Conservation (phyloP, 2,113 vertebrate species). For the Glaucidium brasilianum region DNA sequence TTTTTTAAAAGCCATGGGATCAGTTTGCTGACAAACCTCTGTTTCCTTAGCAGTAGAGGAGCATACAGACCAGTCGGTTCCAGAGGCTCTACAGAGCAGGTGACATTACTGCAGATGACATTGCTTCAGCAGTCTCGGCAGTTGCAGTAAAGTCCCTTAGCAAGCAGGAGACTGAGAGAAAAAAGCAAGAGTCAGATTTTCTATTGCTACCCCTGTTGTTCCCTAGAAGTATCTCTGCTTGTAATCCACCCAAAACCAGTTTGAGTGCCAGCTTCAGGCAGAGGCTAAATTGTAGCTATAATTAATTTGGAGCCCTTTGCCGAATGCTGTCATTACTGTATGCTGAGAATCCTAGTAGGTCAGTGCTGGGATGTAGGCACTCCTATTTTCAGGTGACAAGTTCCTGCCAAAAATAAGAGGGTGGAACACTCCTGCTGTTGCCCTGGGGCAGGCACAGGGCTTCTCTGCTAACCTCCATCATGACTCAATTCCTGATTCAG, state of each 20-base stretch:
- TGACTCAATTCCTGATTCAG: background rate
- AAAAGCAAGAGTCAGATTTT: background rate
- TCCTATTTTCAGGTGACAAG: background rate
- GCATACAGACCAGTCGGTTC: background rate
- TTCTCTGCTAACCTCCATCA: background rate
- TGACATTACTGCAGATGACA: background rate
- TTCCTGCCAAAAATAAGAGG: background rate
- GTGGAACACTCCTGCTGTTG: background rate
- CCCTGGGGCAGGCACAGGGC: accelerated
- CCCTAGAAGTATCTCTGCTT: background rate
- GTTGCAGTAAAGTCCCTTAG: background rate
- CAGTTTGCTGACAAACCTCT: background rate
- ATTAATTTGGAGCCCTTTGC: background rate
- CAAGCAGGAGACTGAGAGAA: background rate
- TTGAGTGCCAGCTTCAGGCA: background rate
- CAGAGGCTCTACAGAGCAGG: background rate
- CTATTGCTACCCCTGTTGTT: background rate
- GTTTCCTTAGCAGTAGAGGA: background rate
- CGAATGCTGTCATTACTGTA: background rate
- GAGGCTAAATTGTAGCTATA: background rate
- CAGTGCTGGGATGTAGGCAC: background rate
- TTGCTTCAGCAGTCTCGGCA: background rate
- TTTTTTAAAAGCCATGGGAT: background rate
- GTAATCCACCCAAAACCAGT: background rate
- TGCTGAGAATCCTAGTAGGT: background rate